phyloP scores from a whole-genome alignment of 1,140 invertebrate species.

The Lepidostoma basale region DNA sequence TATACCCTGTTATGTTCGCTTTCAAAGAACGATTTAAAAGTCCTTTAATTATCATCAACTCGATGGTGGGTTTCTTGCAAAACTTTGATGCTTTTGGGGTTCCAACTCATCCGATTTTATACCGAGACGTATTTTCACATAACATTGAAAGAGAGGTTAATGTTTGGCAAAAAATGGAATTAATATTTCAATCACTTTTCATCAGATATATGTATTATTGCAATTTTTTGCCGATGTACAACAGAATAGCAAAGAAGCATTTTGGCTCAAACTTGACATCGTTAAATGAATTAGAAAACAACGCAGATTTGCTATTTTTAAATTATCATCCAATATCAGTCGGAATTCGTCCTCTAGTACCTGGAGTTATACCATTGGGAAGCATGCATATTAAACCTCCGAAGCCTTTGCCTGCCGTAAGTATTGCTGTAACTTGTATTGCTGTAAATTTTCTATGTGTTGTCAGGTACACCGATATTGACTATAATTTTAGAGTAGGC shows the following conservation, averaged over 20 bases:
- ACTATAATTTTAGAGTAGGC: no score
- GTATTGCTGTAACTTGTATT: no score
- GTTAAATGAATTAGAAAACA: constrained; percentile 50
- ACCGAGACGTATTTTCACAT: constrained; percentile 51
- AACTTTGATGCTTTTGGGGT: constrained; percentile 51
- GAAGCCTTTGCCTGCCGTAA: constrained; percentile 47
- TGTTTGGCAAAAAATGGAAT: constrained; percentile 48
- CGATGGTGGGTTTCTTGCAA: constrained; percentile 43
- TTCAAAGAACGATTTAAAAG: constrained; percentile 52
- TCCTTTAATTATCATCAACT: constrained; percentile 53
- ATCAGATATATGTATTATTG: constrained; percentile 43
- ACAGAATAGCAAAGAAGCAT: constrained; percentile 44
- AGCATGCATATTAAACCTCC: constrained; percentile 54
- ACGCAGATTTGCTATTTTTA: constrained; percentile 61
- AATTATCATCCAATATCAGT: constrained; percentile 58
- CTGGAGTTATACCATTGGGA: constrained; percentile 57
- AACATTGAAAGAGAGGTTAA: constrained; percentile 40
- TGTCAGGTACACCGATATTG: no score
- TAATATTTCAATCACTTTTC: constrained; percentile 17
- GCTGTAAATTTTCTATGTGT: no score
- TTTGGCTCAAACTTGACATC: constrained; percentile 48
- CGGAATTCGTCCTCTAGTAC: constrained; percentile 54
- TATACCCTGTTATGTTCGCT: constrained; percentile 41
- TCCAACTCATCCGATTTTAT: constrained; percentile 54
- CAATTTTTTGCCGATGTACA: constrained; percentile 32